Base-by-base conservation (phyloP, 1,140 invertebrate species). In the Pogonomyrmex barbatus region DNA sequence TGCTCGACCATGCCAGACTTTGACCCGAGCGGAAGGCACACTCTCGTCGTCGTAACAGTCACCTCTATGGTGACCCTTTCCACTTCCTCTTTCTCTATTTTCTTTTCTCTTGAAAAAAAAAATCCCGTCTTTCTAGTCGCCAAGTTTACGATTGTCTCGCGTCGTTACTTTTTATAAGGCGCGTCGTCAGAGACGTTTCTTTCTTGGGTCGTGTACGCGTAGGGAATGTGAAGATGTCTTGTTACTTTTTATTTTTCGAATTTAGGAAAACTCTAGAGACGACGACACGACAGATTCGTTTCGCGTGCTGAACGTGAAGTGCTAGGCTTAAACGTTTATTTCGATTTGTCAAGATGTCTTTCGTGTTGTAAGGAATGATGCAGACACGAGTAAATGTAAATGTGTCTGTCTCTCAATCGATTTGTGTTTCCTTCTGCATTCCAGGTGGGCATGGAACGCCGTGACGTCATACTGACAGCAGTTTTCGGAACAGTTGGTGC, bases 361-460 rank as follows among this genome's bases (percentile, higher is more conserved):
- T 79, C 36, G 60, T 47, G 45, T 17, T 2, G 36, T 30, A 14
- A 45, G 45, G 14, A 39, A 54, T 60, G 56, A 12, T 14, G 24
- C 54, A 17, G 24, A 62, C 6, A 10, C 24, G 42, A 33, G 30
- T 9, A 47, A 47, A 81, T n/a, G 63, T n/a, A 67, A 77, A 77
- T 30, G 47, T 56, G 36, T 17, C 63, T 4, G 63, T 67, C n/a
- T 67, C 63, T 33, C 42, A 68, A 73, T 78, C 24, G 87, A 73
- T 42, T 52, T 24, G 58, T n/a, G 54, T 39, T 17, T 9, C 8
- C 67, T 50, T 83, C 4, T 89, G 17, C 70, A 17, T 92, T 92
- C 14, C 91, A 95, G 95, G 93, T 94, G 88, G 94, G 91, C 78
- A 96, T 96, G 95, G 95, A 95, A 93, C 93, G 93, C 58, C 93